Conservation (phyloP, 37 sponge, comb jelly and placozoan genomes). For the Diacarnus erythraeanus region DNA sequence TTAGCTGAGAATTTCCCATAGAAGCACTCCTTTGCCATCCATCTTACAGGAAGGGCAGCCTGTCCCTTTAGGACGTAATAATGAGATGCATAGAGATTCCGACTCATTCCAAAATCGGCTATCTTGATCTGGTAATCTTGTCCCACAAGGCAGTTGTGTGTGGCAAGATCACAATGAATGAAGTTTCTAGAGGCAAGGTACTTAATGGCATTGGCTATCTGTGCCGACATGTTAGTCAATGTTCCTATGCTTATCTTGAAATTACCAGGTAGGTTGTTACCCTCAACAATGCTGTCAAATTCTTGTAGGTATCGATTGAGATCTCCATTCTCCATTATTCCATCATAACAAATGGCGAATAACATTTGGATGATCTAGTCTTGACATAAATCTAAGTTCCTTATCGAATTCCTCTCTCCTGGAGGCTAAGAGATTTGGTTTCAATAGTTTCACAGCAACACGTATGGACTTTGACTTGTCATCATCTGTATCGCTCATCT, state of each 20-base stretch:
- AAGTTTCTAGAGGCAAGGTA: neutral
- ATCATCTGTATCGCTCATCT: slow-evolving; percentile 13
- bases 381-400: slow-evolving; percentile 74
- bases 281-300: neutral
- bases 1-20: slow-evolving; percentile 80
- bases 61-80: slow-evolving; percentile 59
- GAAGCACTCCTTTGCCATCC: slow-evolving; percentile 88
- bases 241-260: neutral
- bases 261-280: neutral
- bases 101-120: slow-evolving; percentile 88
- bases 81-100: slow-evolving; percentile 59
- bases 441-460: neutral
- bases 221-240: neutral
- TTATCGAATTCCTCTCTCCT: slow-evolving; percentile 17
- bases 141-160: neutral
- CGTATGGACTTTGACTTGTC: neutral
- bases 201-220: neutral
- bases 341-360: too few species aligned
- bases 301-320: neutral
- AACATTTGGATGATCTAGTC: slow-evolving; percentile 73
- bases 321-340: neutral
- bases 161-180: neutral
- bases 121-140: slow-evolving; percentile 42
- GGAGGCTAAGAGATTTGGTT: neutral
- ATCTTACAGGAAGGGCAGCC: slow-evolving; percentile 64